These are phyloP conservation scores for Dromius quadrimaculatus DNA, from an alignment of 2,888 invertebrate genomes.

Conservation along the genomic window DNA sequence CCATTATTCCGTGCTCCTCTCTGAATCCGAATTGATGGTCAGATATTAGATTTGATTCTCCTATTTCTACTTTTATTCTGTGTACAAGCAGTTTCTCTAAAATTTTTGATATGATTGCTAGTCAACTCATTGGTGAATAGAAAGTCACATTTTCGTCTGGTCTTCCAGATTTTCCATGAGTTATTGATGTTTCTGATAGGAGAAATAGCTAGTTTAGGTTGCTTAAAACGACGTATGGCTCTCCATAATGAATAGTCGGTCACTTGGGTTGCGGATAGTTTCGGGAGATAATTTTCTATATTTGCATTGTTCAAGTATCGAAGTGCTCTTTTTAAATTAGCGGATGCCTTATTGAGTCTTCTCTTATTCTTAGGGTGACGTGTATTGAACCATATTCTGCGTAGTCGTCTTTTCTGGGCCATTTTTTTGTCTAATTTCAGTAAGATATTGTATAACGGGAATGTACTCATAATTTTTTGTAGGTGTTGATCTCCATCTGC, in stretches of 20 bases:
- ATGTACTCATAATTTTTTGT: no score
- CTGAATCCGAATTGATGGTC: no score
- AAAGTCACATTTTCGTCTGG: neutral
- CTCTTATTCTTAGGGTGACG: neutral
- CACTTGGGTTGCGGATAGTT: no score
- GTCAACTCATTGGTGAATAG: neutral
- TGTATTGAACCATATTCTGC: neutral
- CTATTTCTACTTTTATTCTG: neutral
- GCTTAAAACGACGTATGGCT: neutral
- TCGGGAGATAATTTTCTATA: neutral
- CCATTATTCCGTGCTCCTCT: no score
- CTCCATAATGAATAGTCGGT: no score
- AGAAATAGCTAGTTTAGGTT: neutral
- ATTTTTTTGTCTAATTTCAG: no score
- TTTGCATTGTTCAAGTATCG: neutral
- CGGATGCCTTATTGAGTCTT: neutral
- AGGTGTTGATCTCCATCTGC: no score
- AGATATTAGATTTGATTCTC: neutral
- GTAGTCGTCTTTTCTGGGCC: neutral
- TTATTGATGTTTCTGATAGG: neutral
- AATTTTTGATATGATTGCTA: neutral
- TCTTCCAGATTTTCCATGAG: neutral
- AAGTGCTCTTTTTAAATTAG: neutral
- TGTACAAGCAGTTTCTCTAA: neutral
- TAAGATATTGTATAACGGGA: no score